Base-by-base conservation (phyloP, 2,888 invertebrate genomes). In the Nomada lathburiana region DNA sequence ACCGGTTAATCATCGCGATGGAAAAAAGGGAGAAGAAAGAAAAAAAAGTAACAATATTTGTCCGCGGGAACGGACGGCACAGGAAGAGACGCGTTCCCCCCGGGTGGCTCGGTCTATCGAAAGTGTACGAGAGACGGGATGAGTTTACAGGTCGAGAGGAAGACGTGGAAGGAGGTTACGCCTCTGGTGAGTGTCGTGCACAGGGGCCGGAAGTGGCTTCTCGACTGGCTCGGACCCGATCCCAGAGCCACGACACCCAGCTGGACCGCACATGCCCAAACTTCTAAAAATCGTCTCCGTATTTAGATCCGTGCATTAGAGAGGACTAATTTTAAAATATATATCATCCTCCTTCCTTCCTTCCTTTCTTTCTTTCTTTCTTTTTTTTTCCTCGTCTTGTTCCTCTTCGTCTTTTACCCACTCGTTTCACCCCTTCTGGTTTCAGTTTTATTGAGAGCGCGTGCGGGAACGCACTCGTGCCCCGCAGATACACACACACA, bases 201-300 rank as follows among this genome's bases (percentile, higher is more conserved):
- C 83, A 47, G 76, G 50, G 88, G 80, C 89, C 92, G 93, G 93
- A 93, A 88, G 92, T 90, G 89, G 87, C 90, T 90, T 92, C 92
- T 91, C 90, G 92, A 89, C 88, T 90, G 88, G 87, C 88, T 84
- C 86, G 80, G 83, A 76, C 82, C 70, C 52, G 76, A 74, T 63
- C 76, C 76, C 73, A 59, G 62, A 42, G 52, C 73, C 73, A 65
- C 70, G 73, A 68, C 36, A 36, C 82, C 91, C 91, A 92, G 92
- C 92, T 92, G 92, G 89, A 89, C 89, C 78, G 89, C 92, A 92
- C 91, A 92, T 92, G 92, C 90, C 89, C 85, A 79, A 29, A 68
- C 67, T 75, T 10, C 80, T 70, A 29, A 53, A 69, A 78, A 82
- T 50, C 73, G 71, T 82, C 71, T 71, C 42, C 64, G 72, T 65